A percentile compares a stretch with the other conserved stretches of the same genome.
These are phyloP conservation scores for Seira musarum DNA, from an alignment of 2,888 invertebrate genomes.

Conservation along the genomic window DNA sequence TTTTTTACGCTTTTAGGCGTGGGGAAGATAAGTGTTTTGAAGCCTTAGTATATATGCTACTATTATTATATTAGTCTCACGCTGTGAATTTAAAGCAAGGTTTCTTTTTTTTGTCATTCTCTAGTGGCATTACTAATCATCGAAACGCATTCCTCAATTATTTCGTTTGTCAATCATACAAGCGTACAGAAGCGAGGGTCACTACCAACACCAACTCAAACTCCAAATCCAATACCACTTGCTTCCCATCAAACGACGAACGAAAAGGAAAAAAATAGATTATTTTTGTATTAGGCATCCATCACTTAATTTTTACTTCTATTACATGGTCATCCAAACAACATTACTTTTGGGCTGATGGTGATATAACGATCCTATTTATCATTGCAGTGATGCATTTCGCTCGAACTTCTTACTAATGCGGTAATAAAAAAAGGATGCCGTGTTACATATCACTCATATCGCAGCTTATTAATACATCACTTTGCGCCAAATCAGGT, in stretches of 20 bases:
- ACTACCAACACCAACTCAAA: too few relatives aligned
- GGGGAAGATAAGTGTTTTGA: slow-evolving; percentile 24
- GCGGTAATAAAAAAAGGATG: slow-evolving; percentile 38
- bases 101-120: slow-evolving; percentile 42
- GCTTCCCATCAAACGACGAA: too few relatives aligned
- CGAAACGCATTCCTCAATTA: slow-evolving; percentile 46
- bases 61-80: slow-evolving; percentile 7
- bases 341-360: too few relatives aligned
- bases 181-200: too few relatives aligned
- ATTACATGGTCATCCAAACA: slow-evolving; percentile 50
- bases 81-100: slow-evolving; percentile 43
- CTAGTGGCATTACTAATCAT: slow-evolving; percentile 38
- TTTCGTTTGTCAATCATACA: slow-evolving; percentile 57
- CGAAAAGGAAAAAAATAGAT: too few relatives aligned
- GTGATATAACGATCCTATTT: not conserved
- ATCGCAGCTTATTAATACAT: slow-evolving; percentile 48
- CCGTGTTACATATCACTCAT: slow-evolving; percentile 41
- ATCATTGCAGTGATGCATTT: slow-evolving; percentile 23
- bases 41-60: not conserved
- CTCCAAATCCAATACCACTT: too few relatives aligned
- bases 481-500: slow-evolving; percentile 47
- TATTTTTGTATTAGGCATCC: too few relatives aligned
- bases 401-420: slow-evolving; percentile 20
- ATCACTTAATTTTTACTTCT: slow-evolving; percentile 40
- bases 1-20: slow-evolving; percentile 41